Percentiles rank a stretch among this genome's conserved stretches.
These are phyloP conservation scores for Anthoscopus minutus DNA, from an alignment of 2,113 vertebrate species.

Conservation along the genomic window DNA sequence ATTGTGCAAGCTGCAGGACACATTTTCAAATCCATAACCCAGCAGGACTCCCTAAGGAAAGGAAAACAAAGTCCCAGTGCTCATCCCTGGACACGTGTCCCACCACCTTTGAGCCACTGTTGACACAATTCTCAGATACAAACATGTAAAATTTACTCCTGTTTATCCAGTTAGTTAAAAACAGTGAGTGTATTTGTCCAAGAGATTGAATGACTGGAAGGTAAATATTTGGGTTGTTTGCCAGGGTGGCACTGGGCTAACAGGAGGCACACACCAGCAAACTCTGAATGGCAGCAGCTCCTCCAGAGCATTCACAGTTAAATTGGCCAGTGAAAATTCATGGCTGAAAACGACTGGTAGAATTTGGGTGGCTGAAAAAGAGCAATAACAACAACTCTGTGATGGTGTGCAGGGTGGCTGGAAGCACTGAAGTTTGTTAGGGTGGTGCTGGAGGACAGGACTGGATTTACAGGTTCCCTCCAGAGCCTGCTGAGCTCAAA, in stretches of 20 bases:
- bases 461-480: neutral
- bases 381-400: no score
- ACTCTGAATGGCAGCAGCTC: neutral
- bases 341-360: neutral
- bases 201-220: neutral
- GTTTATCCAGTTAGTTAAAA: neutral
- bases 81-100: accelerated
- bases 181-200: neutral
- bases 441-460: neutral
- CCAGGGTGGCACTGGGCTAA: neutral
- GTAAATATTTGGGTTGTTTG: neutral
- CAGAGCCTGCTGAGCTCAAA: neutral
- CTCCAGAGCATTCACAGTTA: no score
- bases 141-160: neutral
- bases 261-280: neutral
- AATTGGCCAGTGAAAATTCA: neutral
- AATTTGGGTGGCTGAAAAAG: neutral
- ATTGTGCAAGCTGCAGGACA: neutral
- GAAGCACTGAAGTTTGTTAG: neutral
- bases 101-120: neutral
- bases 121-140: neutral
- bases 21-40: neutral
- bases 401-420: accelerated
- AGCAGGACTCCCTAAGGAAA: neutral
- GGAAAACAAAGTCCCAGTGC: neutral